These are phyloP conservation scores for Dusona sp. DNA, from an alignment of 2,888 invertebrate species.

Conservation along the genomic window DNA sequence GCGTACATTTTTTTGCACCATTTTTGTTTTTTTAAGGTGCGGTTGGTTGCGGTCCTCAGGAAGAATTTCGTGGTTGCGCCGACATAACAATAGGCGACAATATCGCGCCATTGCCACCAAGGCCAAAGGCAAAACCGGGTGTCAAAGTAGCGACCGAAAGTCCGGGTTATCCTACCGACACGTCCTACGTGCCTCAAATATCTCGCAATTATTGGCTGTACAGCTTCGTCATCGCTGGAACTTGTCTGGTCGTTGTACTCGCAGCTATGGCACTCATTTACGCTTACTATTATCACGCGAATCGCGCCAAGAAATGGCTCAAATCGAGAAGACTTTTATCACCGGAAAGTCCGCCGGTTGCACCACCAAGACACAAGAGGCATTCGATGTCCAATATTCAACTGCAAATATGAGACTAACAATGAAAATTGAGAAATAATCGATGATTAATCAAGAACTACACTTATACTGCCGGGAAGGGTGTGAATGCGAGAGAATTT, in stretches of 20 bases:
- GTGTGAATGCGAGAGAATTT: slow-evolving; percentile 36
- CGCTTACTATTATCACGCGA: slow-evolving; percentile 91
- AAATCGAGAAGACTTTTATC: slow-evolving; percentile 80
- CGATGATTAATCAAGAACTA: neutral
- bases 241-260: slow-evolving; percentile 89
- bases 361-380: slow-evolving; percentile 82
- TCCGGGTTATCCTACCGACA: slow-evolving; percentile 82
- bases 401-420: slow-evolving; percentile 70
- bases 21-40: slow-evolving; percentile 85
- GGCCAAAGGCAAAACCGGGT: slow-evolving; percentile 85
- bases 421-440: slow-evolving; percentile 8
- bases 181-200: slow-evolving; percentile 85
- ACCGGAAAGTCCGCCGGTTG: slow-evolving; percentile 79
- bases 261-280: slow-evolving; percentile 89
- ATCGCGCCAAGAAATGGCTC: slow-evolving; percentile 88
- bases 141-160: slow-evolving; percentile 84
- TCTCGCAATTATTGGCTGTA: slow-evolving; percentile 78
- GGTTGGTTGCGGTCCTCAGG: slow-evolving; percentile 95
- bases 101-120: slow-evolving; percentile 83
- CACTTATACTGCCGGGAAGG: slow-evolving; percentile 40
- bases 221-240: slow-evolving; percentile 86
- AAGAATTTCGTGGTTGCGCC: slow-evolving; percentile 94
- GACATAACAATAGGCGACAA: slow-evolving; percentile 90
- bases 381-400: slow-evolving; percentile 71
- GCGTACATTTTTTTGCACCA: neutral